Base-by-base conservation (phyloP, 2,888 invertebrate species). In the Melinaea marsaeus region DNA sequence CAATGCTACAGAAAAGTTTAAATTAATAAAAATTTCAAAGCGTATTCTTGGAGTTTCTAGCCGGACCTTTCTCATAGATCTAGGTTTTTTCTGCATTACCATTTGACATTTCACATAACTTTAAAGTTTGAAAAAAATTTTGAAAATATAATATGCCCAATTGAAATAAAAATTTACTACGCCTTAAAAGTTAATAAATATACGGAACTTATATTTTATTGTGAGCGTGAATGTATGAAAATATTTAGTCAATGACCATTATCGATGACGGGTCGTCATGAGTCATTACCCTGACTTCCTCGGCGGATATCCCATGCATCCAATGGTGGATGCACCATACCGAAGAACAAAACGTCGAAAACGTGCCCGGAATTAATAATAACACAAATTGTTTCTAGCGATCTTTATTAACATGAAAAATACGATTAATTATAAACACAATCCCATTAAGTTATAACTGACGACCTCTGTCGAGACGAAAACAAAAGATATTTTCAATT, bases 301-400 rank as follows among this genome's bases (percentile, higher is more conserved):
- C 69, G 72, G 70, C 72, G 73, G 74, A 74, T 71, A 71, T 72
- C 74, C 76, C 72, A 65, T 73, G 73, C 75, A 72, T 69, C 75
- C 77, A 75, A 76, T 77, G 79, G 78, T 79, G 80, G 79, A 74
- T 77, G 79, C 79, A 76, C 76, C 76, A 78, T 73, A 71, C 78
- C 67, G 69, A 70, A 69, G 73, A 80, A 84, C 83, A 81, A 85
- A 86, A 85, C 84, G 86, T 85, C 46, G 78, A 83, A 1, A 3
- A 85, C 86, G 88, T 88, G 88, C 84, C 78, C 79, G 46, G 87
- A 75, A 71, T 87, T 77, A 77, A 72, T 79, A 83, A 86, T 77
- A 74, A 71, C 69, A 78, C 79, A 74, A 81, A 80, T 80, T 78
- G 76, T 78, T 79, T 75, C 74, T 76, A 75, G 77, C 73, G 61